Conservation (phyloP, 2,888 invertebrate species). For the Andrena bucephala region DNA sequence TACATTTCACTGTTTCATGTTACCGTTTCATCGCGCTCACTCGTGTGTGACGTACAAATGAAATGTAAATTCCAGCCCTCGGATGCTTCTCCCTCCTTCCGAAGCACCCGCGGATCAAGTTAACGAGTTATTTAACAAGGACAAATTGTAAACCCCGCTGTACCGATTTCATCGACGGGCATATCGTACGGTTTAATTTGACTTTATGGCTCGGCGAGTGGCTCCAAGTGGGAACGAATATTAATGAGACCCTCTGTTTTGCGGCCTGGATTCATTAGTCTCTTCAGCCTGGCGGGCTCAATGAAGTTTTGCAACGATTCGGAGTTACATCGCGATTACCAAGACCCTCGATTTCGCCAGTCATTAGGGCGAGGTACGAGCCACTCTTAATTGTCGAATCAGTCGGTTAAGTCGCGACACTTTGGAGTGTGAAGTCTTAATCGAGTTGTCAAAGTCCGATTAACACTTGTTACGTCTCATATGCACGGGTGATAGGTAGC, state of each 20-base stretch:
- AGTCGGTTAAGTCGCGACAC: neutral
- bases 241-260: constrained; percentile 5
- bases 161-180: constrained; percentile 20
- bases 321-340: constrained; percentile 1
- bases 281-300: constrained; percentile 4
- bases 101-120: constrained; percentile 27
- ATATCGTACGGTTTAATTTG: constrained; percentile 21
- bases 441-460: neutral
- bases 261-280: constrained; percentile 10
- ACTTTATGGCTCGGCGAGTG: constrained; percentile 20
- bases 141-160: constrained; percentile 37
- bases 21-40: constrained; percentile 4
- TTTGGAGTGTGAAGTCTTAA: neutral
- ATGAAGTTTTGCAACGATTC: neutral
- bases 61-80: constrained; percentile 39
- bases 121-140: constrained; percentile 51
- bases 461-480: neutral
- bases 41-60: constrained; percentile 31
- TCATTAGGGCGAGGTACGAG: neutral
- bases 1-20: constrained; percentile 12
- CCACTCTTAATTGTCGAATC: neutral
- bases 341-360: neutral
- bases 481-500: too few relatives aligned
- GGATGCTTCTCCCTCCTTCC: constrained; percentile 12
- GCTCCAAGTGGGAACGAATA: neutral